phyloP scores from a whole-genome alignment of 2,888 invertebrate species.

The Mythimna vitellina region DNA sequence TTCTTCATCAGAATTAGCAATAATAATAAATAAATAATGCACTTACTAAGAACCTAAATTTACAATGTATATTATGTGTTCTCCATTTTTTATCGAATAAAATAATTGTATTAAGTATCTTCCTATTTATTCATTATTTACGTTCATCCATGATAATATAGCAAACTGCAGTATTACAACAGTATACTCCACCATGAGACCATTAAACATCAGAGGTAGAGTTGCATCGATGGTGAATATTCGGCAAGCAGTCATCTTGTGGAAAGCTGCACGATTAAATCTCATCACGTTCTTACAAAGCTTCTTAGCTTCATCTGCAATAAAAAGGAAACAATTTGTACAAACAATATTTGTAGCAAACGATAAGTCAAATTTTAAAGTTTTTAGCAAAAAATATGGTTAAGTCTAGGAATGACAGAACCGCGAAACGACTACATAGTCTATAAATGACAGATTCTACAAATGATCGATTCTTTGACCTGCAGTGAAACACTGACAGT shows the following conservation, averaged over 20 bases:
- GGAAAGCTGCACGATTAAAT: constrained; percentile 16
- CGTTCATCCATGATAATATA: background rate
- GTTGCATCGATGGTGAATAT: constrained; percentile 17
- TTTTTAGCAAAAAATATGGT: background rate
- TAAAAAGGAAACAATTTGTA: background rate
- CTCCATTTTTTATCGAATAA: background rate
- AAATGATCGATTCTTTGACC: background rate
- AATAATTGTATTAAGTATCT: background rate
- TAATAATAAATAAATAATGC: too few relatives aligned
- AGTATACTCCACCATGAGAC: constrained; percentile 20
- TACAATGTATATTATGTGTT: too few relatives aligned
- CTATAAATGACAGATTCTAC: too few relatives aligned
- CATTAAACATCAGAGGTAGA: constrained; percentile 15
- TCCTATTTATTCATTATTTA: background rate
- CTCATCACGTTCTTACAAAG: constrained; percentile 34
- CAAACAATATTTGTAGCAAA: background rate
- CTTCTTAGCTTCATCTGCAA: constrained; percentile 27
- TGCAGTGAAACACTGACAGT: background rate
- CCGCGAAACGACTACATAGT: too few relatives aligned
- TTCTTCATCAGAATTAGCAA: too few relatives aligned
- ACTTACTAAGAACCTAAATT: too few relatives aligned
- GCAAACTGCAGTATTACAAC: constrained; percentile 27
- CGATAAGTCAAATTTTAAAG: background rate
- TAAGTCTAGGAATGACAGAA: too few relatives aligned
- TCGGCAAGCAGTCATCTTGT: constrained; percentile 28